Evolutionary conservation across 2,797 vertebrate species (phyloP), one percentile per base, ranked within the genome.

Genomic region (Xyrichtys novacula): DNA sequence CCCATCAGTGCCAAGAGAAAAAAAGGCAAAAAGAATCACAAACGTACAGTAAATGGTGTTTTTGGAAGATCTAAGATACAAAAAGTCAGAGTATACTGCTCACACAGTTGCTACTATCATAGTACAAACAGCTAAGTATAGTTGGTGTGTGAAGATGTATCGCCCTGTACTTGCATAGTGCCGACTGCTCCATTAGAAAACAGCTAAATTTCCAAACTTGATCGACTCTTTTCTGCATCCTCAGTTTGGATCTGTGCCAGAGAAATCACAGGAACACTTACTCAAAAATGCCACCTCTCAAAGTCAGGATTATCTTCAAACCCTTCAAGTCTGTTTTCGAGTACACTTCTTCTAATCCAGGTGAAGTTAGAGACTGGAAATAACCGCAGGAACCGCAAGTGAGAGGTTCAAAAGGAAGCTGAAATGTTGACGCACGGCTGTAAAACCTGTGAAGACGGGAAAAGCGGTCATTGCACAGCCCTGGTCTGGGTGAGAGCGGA

Each of bases 51-150:
- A 85, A 78, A 74, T 74, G 81, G 50, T 78, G 71, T 77, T 74
- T 44, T 68, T 88, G 88, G 90, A 91, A 90, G 88, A 90, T 76
- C 77, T 78, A 78, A 60, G 83, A 87, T 85, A 84, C 78, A 78
- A 67, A 84, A 86, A 89, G 25, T 34, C 72, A 71, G 56, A 83
- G 56, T 63, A 65, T 58, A 81, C 75, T 69, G 73, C 50, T 84
- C 76, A 81, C 87, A 87, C 76, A 85, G 86, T 71, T 90, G 89
- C 89, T 91, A 91, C 89, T 46, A 80, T 83, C 68, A 57, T 29
- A 73, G 81, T 62, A 85, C 80, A 83, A 79, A 89, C 81, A 76
- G 71, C 80, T 63, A 76, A 71, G 74, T 74, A 40, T 5, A 71
- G 71, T 70, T 74, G 76, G 65, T 78, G 48, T 72, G 80, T 70